Evolutionary conservation across 2,113 vertebrate genomes (phyloP), one percentile per base, ranked within the genome.

Genomic region (Ctenomys sociabilis): DNA sequence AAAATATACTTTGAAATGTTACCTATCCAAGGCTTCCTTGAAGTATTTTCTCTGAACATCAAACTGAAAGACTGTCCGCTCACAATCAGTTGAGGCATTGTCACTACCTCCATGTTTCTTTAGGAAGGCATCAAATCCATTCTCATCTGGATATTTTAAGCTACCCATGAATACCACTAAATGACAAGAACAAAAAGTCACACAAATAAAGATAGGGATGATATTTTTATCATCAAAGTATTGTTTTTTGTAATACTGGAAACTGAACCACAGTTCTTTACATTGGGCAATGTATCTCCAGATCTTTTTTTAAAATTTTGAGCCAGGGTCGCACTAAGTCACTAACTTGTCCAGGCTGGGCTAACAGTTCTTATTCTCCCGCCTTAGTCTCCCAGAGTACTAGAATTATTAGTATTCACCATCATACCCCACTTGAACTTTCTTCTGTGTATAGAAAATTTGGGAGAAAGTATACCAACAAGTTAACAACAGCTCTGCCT

Each of bases 91-190:
- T 0, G 99, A 99, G 72, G 99, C 99, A 0, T 99, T 99, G 98
- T 99, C 99, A 80, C 99, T 99, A 0, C 99, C 99, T 0, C 99
- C 99, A 0, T 99, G 99, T 30, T 99, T 99, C 98, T 99, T 99
- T 92, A 99, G 98, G 97, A 99, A 99, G 0, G 98, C 99, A 40
- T 99, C 99, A 28, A 99, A 99, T 37, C 99, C 99, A 28, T 99
- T 99, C 97, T 99, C 99, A 75, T 99, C 99, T 0, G 99, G 99
- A 91, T 99, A 99, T 97, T 99, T 99, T 98, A 99, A 98, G 97
- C 99, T 99, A 97, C 99, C 99, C 99, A 99, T 99, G 70, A 99
- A 99, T 93, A 99, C 99, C 99, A 99, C 99, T 99, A 98, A 72
- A 92, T 73, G 93, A 12, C 96, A 94, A 98, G 68, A 94, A n/a